Evolutionary conservation across 2,888 invertebrate genomes (phyloP), one percentile per base, ranked within the genome.

Genomic region (Nemotelus nigrinus): DNA sequence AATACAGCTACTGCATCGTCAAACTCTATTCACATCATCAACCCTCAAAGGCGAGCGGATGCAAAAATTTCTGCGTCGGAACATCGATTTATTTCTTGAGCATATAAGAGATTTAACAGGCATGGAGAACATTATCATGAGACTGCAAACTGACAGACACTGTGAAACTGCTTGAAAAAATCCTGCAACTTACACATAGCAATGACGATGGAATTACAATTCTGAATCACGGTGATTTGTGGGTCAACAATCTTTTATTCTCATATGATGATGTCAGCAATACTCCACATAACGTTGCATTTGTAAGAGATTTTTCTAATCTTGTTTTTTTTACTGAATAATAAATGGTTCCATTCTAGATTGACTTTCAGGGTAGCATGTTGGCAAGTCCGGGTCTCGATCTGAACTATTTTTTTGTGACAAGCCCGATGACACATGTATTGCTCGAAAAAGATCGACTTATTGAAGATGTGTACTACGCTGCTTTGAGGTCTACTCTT

Each of bases 51-150:
- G 25, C 25, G 25, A 25, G 25, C 25, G 57, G 5, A 57, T 55
- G 58, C 57, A 77, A 39, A 8, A 55, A 57, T 72, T 77, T 64
- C 65, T 77, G 8, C 57, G 63, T 25, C 45, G 44, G n/a, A 64
- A 68, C 57, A 78, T 85, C 79, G 82, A 82, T 45, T 84, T 84
- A 6, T 80, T 88, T 58, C 85, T 86, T 67, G 84, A 86, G 60
- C 82, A 88, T 10, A 87, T 87, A 25, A 82, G 83, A 77, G 85
- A 85, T 68, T 89, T 88, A 88, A 82, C 85, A 55, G 88, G 88
- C 76, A 88, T 85, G 79, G 87, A 87, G 81, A 82, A 83, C 70
- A 86, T 88, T 79, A 85, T 86, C 2, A 80, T 82, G 43, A 89
- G 89, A 82, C 78, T 89, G 57, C 83, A 83, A 80, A 79, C n/a